Percentiles rank a stretch among this genome's conserved stretches.
Conservation (phyloP, 2,888 invertebrate species). For the Cantharis lateralis region DNA sequence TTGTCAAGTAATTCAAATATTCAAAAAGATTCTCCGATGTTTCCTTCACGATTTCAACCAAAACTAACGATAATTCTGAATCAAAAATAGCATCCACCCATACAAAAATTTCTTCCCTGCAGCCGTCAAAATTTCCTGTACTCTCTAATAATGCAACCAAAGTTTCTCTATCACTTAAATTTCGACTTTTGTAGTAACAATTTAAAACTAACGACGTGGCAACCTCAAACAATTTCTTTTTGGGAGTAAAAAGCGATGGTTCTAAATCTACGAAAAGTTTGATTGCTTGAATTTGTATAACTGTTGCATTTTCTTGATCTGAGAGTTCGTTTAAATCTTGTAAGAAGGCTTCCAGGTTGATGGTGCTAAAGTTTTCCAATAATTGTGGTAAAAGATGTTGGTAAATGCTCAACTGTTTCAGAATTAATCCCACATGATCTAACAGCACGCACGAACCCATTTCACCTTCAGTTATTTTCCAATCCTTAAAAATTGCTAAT, state of each 20-base stretch:
- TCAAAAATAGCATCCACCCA: constrained; percentile 28
- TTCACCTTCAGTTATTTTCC: constrained; percentile 40
- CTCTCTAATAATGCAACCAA: constrained; percentile 64
- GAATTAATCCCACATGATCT: constrained; percentile 50
- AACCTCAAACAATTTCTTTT: constrained; percentile 41
- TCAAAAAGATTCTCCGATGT: constrained; percentile 20
- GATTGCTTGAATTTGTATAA: constrained; percentile 54
- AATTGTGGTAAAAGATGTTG: constrained; percentile 60
- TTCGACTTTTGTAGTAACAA: constrained; percentile 56
- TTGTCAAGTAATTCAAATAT: constrained; percentile 16
- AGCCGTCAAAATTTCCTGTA: constrained; percentile 68
- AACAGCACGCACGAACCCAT: constrained; percentile 35
- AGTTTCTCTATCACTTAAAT: constrained; percentile 40
- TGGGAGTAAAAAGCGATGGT: constrained; percentile 47
- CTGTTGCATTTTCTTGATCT: not conserved
- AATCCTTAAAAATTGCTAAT: constrained; percentile 48
- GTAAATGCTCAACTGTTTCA: constrained; percentile 63
- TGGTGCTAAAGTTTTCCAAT: constrained; percentile 48
- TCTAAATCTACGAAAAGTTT: constrained; percentile 53
- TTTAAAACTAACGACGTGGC: constrained; percentile 44
- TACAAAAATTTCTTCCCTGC: constrained; percentile 63
- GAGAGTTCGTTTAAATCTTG: not conserved
- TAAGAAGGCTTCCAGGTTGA: constrained; percentile 35
- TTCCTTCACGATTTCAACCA: constrained; percentile 11
- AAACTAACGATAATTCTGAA: not conserved